Conservation (phyloP, 1,140 invertebrate species). For the Drosophila albomicans region DNA sequence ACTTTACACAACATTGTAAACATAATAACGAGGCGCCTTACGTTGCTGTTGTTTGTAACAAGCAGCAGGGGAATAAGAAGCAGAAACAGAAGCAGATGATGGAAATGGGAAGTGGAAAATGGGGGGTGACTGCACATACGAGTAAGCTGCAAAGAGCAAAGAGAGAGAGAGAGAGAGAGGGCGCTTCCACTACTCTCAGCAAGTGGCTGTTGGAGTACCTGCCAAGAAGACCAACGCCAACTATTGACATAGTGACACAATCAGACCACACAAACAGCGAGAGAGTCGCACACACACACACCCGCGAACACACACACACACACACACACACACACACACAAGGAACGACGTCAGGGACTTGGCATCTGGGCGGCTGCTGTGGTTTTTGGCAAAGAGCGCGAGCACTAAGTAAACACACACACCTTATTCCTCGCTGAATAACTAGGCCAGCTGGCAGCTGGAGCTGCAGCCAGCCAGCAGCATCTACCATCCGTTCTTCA, state of each 20-base stretch:
- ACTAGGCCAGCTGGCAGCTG: constrained; percentile 52
- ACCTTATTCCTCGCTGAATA: constrained; percentile 65
- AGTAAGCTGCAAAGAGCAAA: constrained; percentile 38
- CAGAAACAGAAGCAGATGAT: too few relatives aligned
- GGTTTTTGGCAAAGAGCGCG: constrained; percentile 44
- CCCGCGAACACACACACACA: not conserved
- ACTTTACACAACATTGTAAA: constrained; percentile 68
- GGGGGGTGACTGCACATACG: constrained; percentile 7
- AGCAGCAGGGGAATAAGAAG: constrained; percentile 5
- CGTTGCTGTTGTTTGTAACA: constrained; percentile 20
- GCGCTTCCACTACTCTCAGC: constrained; percentile 40
- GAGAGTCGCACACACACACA: constrained; percentile 26
- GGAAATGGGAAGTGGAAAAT: too few relatives aligned
- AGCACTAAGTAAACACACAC: constrained; percentile 62
- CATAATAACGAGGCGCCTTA: constrained; percentile 58
- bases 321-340: constrained; percentile 11
- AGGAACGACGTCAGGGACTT: constrained; percentile 20
- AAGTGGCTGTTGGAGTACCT: constrained; percentile 57
- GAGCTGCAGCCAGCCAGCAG: constrained; percentile 30
- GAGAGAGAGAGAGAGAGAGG: not conserved
- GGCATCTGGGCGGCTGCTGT: constrained; percentile 39
- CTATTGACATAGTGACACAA: constrained; percentile 68
- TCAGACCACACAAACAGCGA: constrained; percentile 58
- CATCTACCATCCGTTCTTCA: not conserved
- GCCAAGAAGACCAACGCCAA: constrained; percentile 64